Evolutionary conservation across 1,140 invertebrate species (phyloP), one percentile per base, ranked within the genome.

Genomic region (Pseudomyrmex flavicornis): DNA sequence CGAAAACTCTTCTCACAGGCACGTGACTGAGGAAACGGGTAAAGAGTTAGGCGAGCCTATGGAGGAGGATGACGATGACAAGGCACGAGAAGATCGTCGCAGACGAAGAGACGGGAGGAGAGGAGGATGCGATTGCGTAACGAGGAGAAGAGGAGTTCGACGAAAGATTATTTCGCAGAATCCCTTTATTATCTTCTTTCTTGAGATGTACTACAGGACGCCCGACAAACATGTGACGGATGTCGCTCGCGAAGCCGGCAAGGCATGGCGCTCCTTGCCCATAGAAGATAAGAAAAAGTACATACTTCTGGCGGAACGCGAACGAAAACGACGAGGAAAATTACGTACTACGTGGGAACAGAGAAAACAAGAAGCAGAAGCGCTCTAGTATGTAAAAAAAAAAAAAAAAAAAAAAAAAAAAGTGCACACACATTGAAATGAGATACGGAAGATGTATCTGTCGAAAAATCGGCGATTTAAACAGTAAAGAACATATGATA

Each of bases 141-240:
- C 1, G 52, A 65, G n/a, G 56, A 72, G 61, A 2, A 68, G 10
- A 48, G 74, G 50, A 56, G 86, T 48, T 4, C 83, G 2, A 17
- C n/a, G 52, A 35, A 50, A 15, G 46, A 56, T 61, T 13, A 1
- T 73, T 3, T 90, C 89, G 15, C 9, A 52, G 2, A 93, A 94
- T 87, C 91, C 91, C 0, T 94, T 92, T 65, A 90, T 93, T 13
- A 89, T 91, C 2, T 93, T 92, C 74, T 94, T 90, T 48, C 72
- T 93, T 56, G 87, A 89, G 54, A 88, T 91, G 85, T 92, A 90
- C 48, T 90, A 56, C 22, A 86, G 89, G 13, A 75, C 59, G 20
- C 87, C 90, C 0, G 84, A 61, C 0, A 85, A 83, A 59, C 85
- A 48, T 8, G 88, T 93, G 1, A 85, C 91, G 5, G 84, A 83